phyloP scores from a whole-genome alignment of 2,888 invertebrate genomes.

The Apamea sordens region DNA sequence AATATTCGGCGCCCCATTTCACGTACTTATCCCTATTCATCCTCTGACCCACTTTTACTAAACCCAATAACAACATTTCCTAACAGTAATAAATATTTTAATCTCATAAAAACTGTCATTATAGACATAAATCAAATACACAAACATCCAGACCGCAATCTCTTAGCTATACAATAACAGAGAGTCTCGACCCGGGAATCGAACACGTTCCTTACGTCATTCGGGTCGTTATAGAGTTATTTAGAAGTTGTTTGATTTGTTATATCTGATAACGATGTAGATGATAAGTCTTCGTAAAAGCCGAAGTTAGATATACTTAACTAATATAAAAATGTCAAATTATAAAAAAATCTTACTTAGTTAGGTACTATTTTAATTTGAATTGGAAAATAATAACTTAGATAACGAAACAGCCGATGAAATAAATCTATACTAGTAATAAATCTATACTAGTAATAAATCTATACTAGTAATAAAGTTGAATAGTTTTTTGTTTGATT shows the following conservation, averaged over 20 bases:
- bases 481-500: too few species aligned
- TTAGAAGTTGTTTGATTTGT: background rate
- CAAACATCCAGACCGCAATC: conserved; percentile 16
- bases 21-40: background rate
- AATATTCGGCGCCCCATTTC: background rate
- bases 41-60: conserved; percentile 27
- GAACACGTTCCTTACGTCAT: background rate
- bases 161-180: conserved; percentile 18
- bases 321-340: background rate
- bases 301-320: background rate
- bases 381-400: background rate
- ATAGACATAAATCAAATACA: conserved; percentile 24
- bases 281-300: background rate
- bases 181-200: conserved; percentile 7
- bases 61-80: conserved; percentile 26
- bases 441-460: too few species aligned
- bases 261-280: background rate
- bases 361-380: background rate
- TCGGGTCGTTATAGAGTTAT: background rate
- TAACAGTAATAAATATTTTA: conserved; percentile 31
- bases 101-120: conserved; percentile 25
- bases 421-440: too few species aligned
- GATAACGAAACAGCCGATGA: background rate
- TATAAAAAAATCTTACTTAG: background rate
- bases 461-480: too few species aligned